Base-by-base conservation (phyloP, 2,888 invertebrate species). In the Luperina nickerlii region DNA sequence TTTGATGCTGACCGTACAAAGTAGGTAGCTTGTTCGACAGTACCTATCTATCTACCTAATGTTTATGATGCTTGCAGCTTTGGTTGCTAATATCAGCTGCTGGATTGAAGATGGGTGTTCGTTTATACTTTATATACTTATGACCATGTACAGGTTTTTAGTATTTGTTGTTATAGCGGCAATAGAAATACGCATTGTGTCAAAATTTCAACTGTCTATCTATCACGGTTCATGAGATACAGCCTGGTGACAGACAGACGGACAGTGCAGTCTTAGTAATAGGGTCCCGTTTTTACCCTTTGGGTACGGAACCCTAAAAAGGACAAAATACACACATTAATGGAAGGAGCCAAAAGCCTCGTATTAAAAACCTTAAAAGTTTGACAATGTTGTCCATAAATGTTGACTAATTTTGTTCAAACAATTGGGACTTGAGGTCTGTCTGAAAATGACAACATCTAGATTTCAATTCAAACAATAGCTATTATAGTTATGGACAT, bases 21-120 rank as follows among this genome's bases (percentile, higher is more conserved):
- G 60, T 62, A 11, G 15, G 42, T 42, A 42, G 42, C 20, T 32
- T 65, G 24, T 57, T 57, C 27, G 45, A 18, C 38, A 73, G 63
- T 81, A 65, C 72, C 15, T 24, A 38, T 0, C n/a, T 54, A 20
- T 24, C 38, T 60, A 38, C 7, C n/a, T 66, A 79, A 48, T 76
- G 78, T 84, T 82, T 84, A 83, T 63, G 76, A 75, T 60, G 48
- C 15, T 79, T 13, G 57, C 42, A 18, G 13, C 42, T 48, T 60
- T 62, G 75, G 62, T 80, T 79, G 78, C 48, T 79, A 74, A 83
- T 84, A 67, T 70, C 74, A 72, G 71, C 63, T 77, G 65, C 6
- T 45, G 75, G 69, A 73, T 80, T 60, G 60, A 38, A 72, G 32
- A 48, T 32, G 15, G 48, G 51, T 70, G 60, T 73, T 68, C 73